Percentiles rank a stretch among this genome's conserved stretches.
phyloP scores from a whole-genome alignment of 2,797 vertebrate genomes.

The Hydrolagus colliei region DNA sequence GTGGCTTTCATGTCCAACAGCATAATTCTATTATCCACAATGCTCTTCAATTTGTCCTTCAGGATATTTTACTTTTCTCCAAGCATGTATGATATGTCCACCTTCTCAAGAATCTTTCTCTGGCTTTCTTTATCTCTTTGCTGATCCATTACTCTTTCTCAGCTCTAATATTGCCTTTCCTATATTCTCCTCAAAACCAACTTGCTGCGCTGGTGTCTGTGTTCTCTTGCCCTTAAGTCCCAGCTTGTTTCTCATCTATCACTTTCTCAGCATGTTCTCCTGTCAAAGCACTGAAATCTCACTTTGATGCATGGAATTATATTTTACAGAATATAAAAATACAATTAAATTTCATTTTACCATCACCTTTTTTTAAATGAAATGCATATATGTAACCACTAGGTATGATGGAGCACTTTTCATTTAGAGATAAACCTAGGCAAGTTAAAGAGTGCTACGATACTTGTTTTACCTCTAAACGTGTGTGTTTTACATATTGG shows the following conservation, averaged over 20 bases:
- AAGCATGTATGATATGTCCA: neutral
- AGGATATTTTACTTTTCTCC: neutral
- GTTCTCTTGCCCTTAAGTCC: neutral
- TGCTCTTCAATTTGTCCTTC: neutral
- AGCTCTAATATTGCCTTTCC: neutral
- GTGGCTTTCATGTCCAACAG: neutral
- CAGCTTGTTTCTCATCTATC: neutral
- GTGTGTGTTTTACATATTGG: too few relatives aligned
- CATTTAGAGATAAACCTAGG: too few relatives aligned
- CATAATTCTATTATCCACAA: neutral
- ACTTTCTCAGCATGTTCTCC: neutral
- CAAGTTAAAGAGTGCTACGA: too few relatives aligned
- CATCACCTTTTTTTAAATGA: too few relatives aligned
- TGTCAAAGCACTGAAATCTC: conserved; percentile 35
- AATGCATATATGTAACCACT: too few relatives aligned
- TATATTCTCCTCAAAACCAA: too few relatives aligned
- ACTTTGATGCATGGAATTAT: conserved; percentile 28
- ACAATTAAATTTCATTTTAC: too few relatives aligned
- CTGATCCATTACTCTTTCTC: neutral
- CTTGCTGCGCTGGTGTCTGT: neutral
- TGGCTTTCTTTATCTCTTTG: neutral
- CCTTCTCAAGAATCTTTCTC: neutral
- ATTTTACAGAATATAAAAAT: too few relatives aligned
- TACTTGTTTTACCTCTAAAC: too few relatives aligned
- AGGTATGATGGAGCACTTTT: too few relatives aligned